A percentile compares a stretch with the other conserved stretches of the same genome.
These are phyloP conservation scores for Crematogaster levior DNA, from an alignment of 2,888 invertebrate genomes.

Conservation along the genomic window DNA sequence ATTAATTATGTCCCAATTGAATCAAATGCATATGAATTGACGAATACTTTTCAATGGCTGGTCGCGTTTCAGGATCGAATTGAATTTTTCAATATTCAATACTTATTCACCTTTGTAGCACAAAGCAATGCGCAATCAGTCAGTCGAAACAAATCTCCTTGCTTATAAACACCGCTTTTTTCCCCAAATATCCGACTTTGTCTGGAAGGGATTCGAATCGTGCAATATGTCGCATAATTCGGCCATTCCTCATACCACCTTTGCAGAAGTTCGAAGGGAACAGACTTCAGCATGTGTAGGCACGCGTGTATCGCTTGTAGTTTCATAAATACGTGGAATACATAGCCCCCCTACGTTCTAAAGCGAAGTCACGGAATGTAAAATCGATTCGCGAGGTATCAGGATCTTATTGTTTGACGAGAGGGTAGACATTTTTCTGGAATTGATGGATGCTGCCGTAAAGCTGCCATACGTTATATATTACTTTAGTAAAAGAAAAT, in stretches of 20 bases:
- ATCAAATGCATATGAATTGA: not conserved
- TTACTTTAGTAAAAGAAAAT: not conserved
- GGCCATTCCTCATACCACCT: constrained; percentile 77
- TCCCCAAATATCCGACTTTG: constrained; percentile 45
- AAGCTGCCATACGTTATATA: not conserved
- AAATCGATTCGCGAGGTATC: constrained; percentile 70
- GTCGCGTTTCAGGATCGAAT: not conserved
- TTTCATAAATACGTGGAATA: constrained; percentile 69
- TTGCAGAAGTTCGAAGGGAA: constrained; percentile 61
- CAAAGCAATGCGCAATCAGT: constrained; percentile 26
- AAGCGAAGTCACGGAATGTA: constrained; percentile 66
- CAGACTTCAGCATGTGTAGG: constrained; percentile 72
- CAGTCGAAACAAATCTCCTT: constrained; percentile 64
- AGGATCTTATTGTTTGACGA: constrained; percentile 60
- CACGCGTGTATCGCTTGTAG: constrained; percentile 61
- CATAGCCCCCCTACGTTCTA: constrained; percentile 53
- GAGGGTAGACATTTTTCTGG: constrained; percentile 47
- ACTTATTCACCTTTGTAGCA: not conserved
- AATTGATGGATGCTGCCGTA: constrained; percentile 22
- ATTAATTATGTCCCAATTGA: not conserved
- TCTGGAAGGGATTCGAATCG: constrained; percentile 49
- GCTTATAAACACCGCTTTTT: constrained; percentile 68
- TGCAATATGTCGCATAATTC: constrained; percentile 82
- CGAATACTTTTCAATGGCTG: not conserved
- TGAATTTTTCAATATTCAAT: constrained; percentile 5